phyloP scores from a whole-genome alignment of 2,888 invertebrate species.

The Mythimna lalbum region DNA sequence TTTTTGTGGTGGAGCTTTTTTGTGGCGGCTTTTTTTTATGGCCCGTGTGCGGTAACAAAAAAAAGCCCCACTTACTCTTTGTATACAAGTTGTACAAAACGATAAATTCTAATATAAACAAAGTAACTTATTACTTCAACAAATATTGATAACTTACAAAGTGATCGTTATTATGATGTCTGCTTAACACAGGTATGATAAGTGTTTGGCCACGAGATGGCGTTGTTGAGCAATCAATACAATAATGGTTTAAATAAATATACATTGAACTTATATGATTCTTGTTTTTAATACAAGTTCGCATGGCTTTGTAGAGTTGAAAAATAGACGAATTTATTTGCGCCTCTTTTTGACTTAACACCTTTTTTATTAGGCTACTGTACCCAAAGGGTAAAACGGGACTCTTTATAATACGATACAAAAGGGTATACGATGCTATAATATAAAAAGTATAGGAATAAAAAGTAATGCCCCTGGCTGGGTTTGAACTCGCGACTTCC shows the following conservation, averaged over 20 bases:
- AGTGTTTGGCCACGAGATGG: conserved; percentile 52
- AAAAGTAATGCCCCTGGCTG: too few species aligned
- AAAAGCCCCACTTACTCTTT: too few species aligned
- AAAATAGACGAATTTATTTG: not conserved
- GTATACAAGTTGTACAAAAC: conserved; percentile 13
- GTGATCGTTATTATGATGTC: conserved; percentile 7
- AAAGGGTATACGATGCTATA: too few species aligned
- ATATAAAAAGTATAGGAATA: too few species aligned
- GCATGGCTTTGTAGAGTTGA: not conserved
- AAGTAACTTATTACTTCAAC: conserved; percentile 4
- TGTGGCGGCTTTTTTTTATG: too few species aligned
- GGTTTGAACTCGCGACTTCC: too few species aligned
- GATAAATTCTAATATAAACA: conserved; percentile 2
- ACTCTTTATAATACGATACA: too few species aligned
- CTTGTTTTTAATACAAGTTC: conserved; percentile 6
- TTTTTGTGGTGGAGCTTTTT: too few species aligned
- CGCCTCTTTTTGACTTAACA: not conserved
- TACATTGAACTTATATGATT: not conserved
- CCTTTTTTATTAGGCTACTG: too few species aligned
- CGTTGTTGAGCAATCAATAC: conserved; percentile 38
- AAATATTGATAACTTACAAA: conserved; percentile 7
- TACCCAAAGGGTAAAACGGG: too few species aligned
- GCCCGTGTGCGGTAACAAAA: too few species aligned
- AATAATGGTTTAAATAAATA: conserved; percentile 14
- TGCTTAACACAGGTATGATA: conserved; percentile 32